Evolutionary conservation across 2,888 invertebrate genomes (phyloP), one percentile per base, ranked within the genome.

Genomic region (Melanostoma mellinum): DNA sequence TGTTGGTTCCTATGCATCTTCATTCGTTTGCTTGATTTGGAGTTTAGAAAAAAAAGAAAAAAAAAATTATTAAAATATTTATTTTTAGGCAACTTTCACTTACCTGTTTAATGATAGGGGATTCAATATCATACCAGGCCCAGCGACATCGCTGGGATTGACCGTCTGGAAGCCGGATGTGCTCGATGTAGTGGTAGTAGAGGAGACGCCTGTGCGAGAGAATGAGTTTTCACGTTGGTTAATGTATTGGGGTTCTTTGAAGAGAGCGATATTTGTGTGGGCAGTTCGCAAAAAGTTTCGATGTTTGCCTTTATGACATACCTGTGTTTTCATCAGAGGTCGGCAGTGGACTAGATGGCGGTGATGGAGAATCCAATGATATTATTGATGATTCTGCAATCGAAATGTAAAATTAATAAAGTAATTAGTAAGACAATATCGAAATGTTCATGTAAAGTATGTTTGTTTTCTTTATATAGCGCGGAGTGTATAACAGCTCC

Each of bases 361-460:
- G 89, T 6, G 89, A 88, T 42, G 89, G 89, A 2, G 89, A 89
- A 76, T 89, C 89, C 78, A 89, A 80, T n/a, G 88, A 88, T 80
- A 89, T 89, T 38, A 89, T 87, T 35, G 87, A 85, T 73, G 81
- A 65, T 50, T 87, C 87, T 85, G 80, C 40, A 75, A 79, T 79
- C 77, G 55, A 71, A 55, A 79, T 20, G 20, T 20, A 65, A 35
- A 40, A 40, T 40, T 8, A n/a, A 35, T 6, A 38, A 6, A 40
- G 20, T 4, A 40, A 10, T 35, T 35, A 48, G 4, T 30, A 20
- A 20, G 20, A 20, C 20, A 20, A 20, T 3, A 20, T 20, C 20
- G 20, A 20, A 20, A 20, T 1, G 20, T 20, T 20, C 1, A 20
- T 20, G 20, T 20, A 20, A 20, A 20, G 20, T 20, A 20, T 20